Conservation (phyloP, 2,888 invertebrate species). For the Drymonia ruficornis region DNA sequence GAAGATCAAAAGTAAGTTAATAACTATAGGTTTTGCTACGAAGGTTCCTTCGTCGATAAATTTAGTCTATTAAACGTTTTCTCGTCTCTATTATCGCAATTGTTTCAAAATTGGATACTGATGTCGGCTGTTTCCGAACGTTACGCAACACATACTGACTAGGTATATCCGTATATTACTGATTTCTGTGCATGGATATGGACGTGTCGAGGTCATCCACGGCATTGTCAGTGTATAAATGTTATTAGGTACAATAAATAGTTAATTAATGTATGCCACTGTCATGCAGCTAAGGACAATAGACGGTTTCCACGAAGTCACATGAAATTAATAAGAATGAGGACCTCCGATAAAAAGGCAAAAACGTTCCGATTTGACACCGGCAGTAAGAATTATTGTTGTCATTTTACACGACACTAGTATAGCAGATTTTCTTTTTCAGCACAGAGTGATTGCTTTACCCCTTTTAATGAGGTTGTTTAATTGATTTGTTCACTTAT, state of each 20-base stretch:
- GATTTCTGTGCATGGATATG: conserved; percentile 2
- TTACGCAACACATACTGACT: no score
- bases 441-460: conserved; percentile 66
- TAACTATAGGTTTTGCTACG: background rate
- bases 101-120: no score
- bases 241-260: conserved; percentile 17
- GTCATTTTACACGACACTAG: conserved; percentile 36
- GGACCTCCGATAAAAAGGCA: conserved; percentile 83
- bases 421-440: conserved; percentile 50
- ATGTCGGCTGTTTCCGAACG: no score
- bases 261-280: conserved; percentile 45
- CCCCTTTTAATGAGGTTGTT: conserved; percentile 9
- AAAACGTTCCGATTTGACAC: conserved; percentile 86
- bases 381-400: conserved; percentile 79
- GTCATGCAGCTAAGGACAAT: conserved; percentile 73
- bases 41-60: no score
- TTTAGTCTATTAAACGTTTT: no score
- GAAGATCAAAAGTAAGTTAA: conserved; percentile 95
- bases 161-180: no score
- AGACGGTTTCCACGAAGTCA: conserved; percentile 83
- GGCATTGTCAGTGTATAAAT: conserved; percentile 13
- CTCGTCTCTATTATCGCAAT: no score
- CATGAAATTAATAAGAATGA: conserved; percentile 87
- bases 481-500: background rate
- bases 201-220: conserved; percentile 19